phyloP scores from a whole-genome alignment of 2,888 invertebrate genomes.

The Abrostola tripartita region DNA sequence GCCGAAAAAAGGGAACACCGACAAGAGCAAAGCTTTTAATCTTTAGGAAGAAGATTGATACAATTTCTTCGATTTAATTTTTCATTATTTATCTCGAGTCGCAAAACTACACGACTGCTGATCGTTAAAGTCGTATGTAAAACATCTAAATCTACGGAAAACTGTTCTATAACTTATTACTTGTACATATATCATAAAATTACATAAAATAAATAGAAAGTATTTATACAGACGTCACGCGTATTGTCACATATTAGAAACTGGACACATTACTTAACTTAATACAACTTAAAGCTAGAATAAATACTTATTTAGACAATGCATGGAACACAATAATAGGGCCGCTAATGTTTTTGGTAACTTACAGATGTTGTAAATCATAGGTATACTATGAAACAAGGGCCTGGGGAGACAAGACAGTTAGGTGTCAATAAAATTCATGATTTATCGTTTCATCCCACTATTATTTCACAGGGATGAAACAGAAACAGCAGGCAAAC shows the following conservation, averaged over 20 bases:
- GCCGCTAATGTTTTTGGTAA: slow-evolving; percentile 66
- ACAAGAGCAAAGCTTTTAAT: too few species aligned
- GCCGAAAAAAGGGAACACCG: too few species aligned
- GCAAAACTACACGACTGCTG: too few species aligned
- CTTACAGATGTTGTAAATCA: slow-evolving; percentile 49
- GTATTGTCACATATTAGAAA: slow-evolving; percentile 47
- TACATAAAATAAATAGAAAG: slow-evolving; percentile 31
- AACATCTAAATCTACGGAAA: slow-evolving; percentile 20
- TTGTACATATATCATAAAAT: slow-evolving; percentile 11
- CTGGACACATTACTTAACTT: slow-evolving; percentile 19
- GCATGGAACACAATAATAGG: slow-evolving; percentile 70
- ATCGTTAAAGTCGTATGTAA: too few species aligned
- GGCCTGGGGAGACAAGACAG: background rate
- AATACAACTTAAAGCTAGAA: slow-evolving; percentile 72
- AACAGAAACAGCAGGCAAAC: too few species aligned
- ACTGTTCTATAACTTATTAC: slow-evolving; percentile 1
- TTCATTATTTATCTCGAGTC: too few species aligned
- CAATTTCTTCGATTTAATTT: too few species aligned
- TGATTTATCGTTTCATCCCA: background rate
- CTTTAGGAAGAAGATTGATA: too few species aligned
- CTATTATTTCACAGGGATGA: too few species aligned
- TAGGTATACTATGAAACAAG: background rate
- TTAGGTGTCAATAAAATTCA: background rate
- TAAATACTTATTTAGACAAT: slow-evolving; percentile 76
- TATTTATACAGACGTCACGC: slow-evolving; percentile 18